phyloP scores from a whole-genome alignment of 2,113 vertebrate genomes.

The Abramis brama region DNA sequence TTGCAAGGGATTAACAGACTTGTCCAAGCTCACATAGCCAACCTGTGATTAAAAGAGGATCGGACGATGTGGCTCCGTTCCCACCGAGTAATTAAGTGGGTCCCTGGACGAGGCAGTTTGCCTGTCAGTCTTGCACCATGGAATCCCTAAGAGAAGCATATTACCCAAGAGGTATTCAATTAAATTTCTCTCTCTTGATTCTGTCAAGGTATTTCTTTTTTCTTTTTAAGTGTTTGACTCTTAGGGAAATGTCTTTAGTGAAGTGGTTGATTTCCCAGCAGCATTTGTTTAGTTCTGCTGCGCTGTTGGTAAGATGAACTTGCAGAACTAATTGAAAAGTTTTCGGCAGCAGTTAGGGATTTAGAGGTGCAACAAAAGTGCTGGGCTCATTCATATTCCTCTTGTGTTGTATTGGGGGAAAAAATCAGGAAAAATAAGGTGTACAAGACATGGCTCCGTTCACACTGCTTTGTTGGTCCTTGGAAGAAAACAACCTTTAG shows the following conservation, averaged over 20 bases:
- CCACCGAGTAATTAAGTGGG: slow-evolving; percentile 63
- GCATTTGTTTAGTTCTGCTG: slow-evolving; percentile 11
- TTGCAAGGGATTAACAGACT: slow-evolving; percentile 68
- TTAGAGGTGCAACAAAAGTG: slow-evolving; percentile 4
- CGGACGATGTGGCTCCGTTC: slow-evolving; percentile 64
- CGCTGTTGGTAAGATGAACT: slow-evolving; percentile 13
- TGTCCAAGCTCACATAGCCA: slow-evolving; percentile 67
- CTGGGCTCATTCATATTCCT: neutral
- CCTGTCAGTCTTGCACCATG: slow-evolving; percentile 64
- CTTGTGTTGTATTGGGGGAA: neutral
- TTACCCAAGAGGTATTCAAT: slow-evolving; percentile 70
- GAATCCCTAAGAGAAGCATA: slow-evolving; percentile 59
- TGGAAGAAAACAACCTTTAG: neutral
- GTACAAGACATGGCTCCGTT: neutral
- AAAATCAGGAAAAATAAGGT: neutral
- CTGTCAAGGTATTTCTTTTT: slow-evolving; percentile 52
- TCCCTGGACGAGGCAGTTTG: slow-evolving; percentile 60
- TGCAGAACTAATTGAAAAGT: slow-evolving; percentile 34
- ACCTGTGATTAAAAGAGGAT: slow-evolving; percentile 68
- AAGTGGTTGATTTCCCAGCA: slow-evolving; percentile 36
- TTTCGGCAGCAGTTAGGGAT: slow-evolving; percentile 24
- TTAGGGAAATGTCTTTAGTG: slow-evolving; percentile 43
- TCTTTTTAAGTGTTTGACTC: slow-evolving; percentile 41
- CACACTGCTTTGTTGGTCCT: neutral
- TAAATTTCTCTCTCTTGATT: slow-evolving; percentile 62